Base-by-base conservation (phyloP, 2,797 vertebrate species). In the Gadopsis marmoratus region DNA sequence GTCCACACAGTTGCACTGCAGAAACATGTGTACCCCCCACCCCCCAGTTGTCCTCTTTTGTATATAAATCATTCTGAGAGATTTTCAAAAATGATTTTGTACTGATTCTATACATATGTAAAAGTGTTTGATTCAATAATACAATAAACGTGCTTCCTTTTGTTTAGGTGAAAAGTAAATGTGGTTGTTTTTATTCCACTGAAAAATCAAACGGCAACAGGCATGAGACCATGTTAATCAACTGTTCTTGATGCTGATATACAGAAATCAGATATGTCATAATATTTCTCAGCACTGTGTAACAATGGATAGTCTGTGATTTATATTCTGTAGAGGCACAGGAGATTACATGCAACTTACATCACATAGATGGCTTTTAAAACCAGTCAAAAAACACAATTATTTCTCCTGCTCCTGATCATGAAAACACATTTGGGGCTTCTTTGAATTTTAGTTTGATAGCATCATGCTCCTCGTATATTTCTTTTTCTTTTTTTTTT, bases 1-100 rank as follows among this genome's bases (percentile, higher is more conserved):
- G 35, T 53, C 53, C 73, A 75, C 73, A 75, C 66, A 79, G 55
- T 84, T 47, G 21, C 71, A 21, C 31, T 23, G 47, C 76, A 65
- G 54, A 72, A 73, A 59, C 75, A 78, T 78, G 60, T 61, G 43
- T 11, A 31, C 58, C 39, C 33, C 1, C 1, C 50, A 31, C 33
- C 1, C 1, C 45, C 26, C 47, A 17, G 47, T 19, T 55, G 43
- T 48, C 51, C 43, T 56, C 17, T 4, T 64, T 50, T 60, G 11
- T 33, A 31, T 23, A 59, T 3, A 37, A 31, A 63, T 54, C 2
- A 19, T 21, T 71, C 48, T 33, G 1, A 63, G 17, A 23, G 31
- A 33, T 41, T 47, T 71, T 23, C 1, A 60, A 19, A 55, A 56
- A n/a, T 19, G 12, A 19, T 66, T 48, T 62, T 37, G 10, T 21